A percentile compares a stretch with the other conserved stretches of the same genome.
Evolutionary conservation across 2,888 invertebrate genomes (phyloP).

Genomic region (Sceliomorpha sp.): DNA sequence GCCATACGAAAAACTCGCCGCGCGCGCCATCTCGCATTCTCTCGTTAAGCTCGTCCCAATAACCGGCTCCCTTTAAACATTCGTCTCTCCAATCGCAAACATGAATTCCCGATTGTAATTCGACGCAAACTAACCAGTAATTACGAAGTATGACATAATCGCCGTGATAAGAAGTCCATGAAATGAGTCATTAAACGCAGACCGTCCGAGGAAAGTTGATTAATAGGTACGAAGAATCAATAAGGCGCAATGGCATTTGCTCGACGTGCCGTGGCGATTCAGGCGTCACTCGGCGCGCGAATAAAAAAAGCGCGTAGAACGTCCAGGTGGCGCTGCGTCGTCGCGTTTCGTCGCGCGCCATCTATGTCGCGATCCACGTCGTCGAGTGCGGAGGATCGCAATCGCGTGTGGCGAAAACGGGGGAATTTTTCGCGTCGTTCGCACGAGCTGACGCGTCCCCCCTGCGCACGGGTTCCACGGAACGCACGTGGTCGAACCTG

Average conservation of each 20-base stretch:
- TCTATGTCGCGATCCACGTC: too few species aligned
- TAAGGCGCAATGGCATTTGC: constrained; percentile 23
- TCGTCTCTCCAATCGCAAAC: too few species aligned
- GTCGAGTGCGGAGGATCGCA: too few species aligned
- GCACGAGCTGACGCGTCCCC: constrained; percentile 28
- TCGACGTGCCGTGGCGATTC: constrained; percentile 15
- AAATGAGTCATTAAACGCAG: constrained; percentile 48
- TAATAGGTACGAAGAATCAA: constrained; percentile 39
- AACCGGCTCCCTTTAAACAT: too few species aligned
- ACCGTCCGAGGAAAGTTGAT: constrained; percentile 31
- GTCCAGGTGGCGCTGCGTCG: constrained; percentile 24
- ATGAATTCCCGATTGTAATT: constrained; percentile 16
- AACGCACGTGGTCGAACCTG: constrained; percentile 58
- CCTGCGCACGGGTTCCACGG: constrained; percentile 24
- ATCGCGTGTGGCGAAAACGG: constrained; percentile 12
- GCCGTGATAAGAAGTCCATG: constrained; percentile 47
- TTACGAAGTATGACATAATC: constrained; percentile 48
- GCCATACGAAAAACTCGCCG: too few species aligned
- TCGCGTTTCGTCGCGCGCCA: constrained; percentile 14
- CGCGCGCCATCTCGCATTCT: too few species aligned
- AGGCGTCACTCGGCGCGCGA: constrained; percentile 16
- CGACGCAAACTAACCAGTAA: constrained; percentile 27
- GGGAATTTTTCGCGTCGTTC: constrained; percentile 32
- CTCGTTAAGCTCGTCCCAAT: too few species aligned
- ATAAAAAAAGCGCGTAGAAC: constrained; percentile 9